A percentile compares a stretch with the other conserved stretches of the same genome.
phyloP scores from a whole-genome alignment of 30 jellyfish, hydroid and myxozoan genomes.

The Hydra vulgaris region DNA sequence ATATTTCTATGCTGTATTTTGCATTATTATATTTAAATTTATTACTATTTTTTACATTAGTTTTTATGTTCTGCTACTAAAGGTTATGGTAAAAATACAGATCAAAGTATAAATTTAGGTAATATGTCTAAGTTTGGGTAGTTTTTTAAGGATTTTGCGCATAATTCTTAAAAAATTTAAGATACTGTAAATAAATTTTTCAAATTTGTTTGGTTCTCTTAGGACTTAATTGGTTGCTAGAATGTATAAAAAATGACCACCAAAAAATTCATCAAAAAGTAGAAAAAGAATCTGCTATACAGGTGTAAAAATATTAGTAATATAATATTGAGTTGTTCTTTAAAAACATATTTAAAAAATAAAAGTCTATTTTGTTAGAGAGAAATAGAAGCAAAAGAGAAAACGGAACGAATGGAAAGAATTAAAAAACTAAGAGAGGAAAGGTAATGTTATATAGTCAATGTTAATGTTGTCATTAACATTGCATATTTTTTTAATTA shows the following conservation, averaged over 20 bases:
- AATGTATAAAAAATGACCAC: slow-evolving; percentile 34
- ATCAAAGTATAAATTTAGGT: slow-evolving; percentile 61
- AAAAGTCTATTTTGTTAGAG: slow-evolving; percentile 14
- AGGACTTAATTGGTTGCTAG: slow-evolving; percentile 79
- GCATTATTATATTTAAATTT: neutral
- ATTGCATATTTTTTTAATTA: neutral
- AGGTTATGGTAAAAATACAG: slow-evolving; percentile 70
- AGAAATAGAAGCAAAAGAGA: slow-evolving; percentile 69
- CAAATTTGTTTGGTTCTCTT: neutral
- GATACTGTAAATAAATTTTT: neutral
- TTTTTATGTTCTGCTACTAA: slow-evolving; percentile 75
- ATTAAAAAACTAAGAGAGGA: slow-evolving; percentile 62
- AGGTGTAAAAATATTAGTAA: slow-evolving; percentile 32
- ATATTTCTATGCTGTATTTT: too few relatives aligned
- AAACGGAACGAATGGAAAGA: slow-evolving; percentile 66
- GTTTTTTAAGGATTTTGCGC: too few relatives aligned
- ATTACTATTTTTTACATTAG: slow-evolving; percentile 20
- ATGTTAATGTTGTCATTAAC: neutral
- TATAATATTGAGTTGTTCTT: neutral
- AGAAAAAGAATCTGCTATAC: slow-evolving; percentile 64
- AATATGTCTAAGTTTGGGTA: neutral
- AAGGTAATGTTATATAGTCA: slow-evolving; percentile 37
- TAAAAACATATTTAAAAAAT: neutral
- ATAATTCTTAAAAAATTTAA: too few relatives aligned
- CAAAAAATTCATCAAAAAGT: slow-evolving; percentile 54